Evolutionary conservation across 2,797 vertebrate species (phyloP), one percentile per base, ranked within the genome.

Genomic region (Rhinatrema bivittatum): DNA sequence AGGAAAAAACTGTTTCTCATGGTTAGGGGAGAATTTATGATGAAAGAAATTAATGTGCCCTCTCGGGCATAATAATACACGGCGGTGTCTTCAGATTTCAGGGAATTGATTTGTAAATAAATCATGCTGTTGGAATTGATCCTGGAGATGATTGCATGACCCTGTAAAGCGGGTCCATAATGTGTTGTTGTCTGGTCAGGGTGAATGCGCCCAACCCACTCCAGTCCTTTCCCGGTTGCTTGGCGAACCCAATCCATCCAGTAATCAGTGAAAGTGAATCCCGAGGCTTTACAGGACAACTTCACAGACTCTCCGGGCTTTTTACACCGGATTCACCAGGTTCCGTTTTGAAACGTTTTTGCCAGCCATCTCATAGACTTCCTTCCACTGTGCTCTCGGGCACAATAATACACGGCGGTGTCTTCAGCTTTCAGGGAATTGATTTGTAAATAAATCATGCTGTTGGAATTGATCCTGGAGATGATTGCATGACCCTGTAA

Each of bases 1-100:
- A n/a, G n/a, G n/a, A n/a, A n/a, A n/a, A n/a, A n/a, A n/a, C n/a
- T n/a, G n/a, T n/a, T n/a, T n/a, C n/a, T n/a, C n/a, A n/a, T n/a
- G n/a, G n/a, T n/a, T n/a, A n/a, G n/a, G n/a, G n/a, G n/a, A n/a
- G n/a, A n/a, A n/a, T n/a, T n/a, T n/a, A n/a, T n/a, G n/a, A n/a
- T n/a, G n/a, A n/a, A n/a, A n/a, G n/a, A n/a, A n/a, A n/a, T n/a
- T n/a, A n/a, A n/a, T n/a, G n/a, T n/a, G n/a, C n/a, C n/a, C n/a
- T 18, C 2, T 20, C 2, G 22, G 10, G 58, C 42, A 37, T 68
- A 62, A 15, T 62, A 62, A 40, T 65, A 72, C 9, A 53, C 35
- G 14, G 54, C 49, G 7, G 37, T 50, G 47, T 63, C 68, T 32
- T 45, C 59, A 27, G 29, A 28, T 33, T 42, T 50, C 32, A 76